Evolutionary conservation across 2,888 invertebrate species (phyloP).

Genomic region (Holacanthella duospinosa): DNA sequence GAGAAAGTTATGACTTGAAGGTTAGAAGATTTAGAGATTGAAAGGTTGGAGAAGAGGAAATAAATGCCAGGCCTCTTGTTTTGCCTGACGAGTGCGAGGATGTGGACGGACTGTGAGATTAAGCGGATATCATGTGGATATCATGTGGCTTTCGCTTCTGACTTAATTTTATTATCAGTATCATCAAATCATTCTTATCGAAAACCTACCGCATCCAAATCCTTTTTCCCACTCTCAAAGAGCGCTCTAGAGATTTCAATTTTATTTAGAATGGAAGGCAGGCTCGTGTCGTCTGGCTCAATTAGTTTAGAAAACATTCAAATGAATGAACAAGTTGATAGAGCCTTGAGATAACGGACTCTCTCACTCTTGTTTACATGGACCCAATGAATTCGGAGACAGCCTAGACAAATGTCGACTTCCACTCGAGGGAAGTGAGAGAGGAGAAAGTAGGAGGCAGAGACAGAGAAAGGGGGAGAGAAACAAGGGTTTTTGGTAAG

Average conservation of each 20-base stretch:
- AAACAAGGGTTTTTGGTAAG: slow-evolving; percentile 18
- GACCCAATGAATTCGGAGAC: neutral
- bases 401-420: too few relatives aligned
- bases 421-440: too few relatives aligned
- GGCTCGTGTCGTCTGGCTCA: slow-evolving; percentile 3
- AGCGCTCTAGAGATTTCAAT: neutral
- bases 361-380: neutral
- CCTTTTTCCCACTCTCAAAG: slow-evolving; percentile 22
- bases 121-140: slow-evolving; percentile 14
- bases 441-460: slow-evolving; percentile 5
- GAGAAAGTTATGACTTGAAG: too few relatives aligned
- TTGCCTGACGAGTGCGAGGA: too few relatives aligned
- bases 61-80: too few relatives aligned
- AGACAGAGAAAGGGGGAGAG: slow-evolving; percentile 6
- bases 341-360: neutral
- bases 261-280: neutral
- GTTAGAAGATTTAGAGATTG: too few relatives aligned
- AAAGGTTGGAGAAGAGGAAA: too few relatives aligned
- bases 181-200: slow-evolving; percentile 35
- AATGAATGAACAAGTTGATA: slow-evolving; percentile 6
- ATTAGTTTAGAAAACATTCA: neutral
- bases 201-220: slow-evolving; percentile 36
- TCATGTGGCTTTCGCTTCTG: slow-evolving; percentile 17
- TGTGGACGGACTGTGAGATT: neutral
- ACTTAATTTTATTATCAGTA: slow-evolving; percentile 33